Evolutionary conservation across 2,113 vertebrate genomes (phyloP).

Genomic region (Trogon melanurus): DNA sequence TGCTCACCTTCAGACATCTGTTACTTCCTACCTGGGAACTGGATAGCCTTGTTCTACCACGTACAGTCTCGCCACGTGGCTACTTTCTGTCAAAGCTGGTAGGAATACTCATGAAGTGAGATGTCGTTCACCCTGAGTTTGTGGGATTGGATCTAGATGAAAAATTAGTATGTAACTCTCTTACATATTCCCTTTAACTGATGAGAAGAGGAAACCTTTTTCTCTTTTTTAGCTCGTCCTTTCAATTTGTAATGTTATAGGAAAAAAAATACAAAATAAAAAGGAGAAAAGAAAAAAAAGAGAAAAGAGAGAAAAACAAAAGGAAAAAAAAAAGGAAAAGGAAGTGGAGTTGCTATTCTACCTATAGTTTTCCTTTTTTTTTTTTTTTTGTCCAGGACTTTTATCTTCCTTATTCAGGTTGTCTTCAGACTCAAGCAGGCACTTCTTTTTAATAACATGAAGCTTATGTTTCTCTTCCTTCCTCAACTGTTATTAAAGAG

Average conservation of each 20-base stretch:
- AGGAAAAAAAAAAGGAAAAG: neutral
- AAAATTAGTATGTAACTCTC: accelerated
- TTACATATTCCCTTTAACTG: neutral
- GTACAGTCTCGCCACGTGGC: accelerated
- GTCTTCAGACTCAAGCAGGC: neutral
- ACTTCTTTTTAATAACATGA: constrained; percentile 8
- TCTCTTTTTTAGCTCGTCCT: neutral
- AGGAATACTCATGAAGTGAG: neutral
- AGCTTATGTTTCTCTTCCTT: neutral
- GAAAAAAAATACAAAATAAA: neutral
- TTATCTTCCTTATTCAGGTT: neutral
- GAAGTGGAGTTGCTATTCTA: neutral
- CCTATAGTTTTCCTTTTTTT: neutral
- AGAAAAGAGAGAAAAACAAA: neutral
- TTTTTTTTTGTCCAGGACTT: neutral
- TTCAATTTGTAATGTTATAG: neutral
- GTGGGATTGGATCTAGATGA: neutral
- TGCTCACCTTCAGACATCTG: constrained; percentile 47
- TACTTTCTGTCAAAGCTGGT: neutral
- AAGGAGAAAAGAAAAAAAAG: neutral
- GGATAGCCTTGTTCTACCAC: accelerated
- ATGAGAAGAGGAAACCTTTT: neutral
- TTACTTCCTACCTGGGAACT: neutral
- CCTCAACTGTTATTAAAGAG: neutral
- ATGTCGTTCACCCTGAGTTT: neutral